Conservation (phyloP, 2,797 vertebrate species). For the Centroberyx gerrardi region DNA sequence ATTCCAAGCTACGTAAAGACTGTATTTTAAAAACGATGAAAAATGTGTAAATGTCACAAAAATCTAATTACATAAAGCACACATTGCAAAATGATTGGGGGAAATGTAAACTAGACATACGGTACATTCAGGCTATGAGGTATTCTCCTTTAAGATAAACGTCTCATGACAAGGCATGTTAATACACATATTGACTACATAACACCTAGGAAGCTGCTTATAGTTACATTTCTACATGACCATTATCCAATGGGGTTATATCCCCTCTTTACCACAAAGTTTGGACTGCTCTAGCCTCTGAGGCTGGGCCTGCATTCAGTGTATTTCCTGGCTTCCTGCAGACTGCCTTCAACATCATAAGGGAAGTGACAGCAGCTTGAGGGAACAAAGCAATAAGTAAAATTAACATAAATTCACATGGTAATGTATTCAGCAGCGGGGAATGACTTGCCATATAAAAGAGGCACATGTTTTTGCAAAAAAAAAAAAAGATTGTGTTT, state of each 20-base stretch:
- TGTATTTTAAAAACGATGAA: not conserved
- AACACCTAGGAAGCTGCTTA: too few relatives aligned
- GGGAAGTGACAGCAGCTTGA: conserved; percentile 72
- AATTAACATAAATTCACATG: conserved; percentile 82
- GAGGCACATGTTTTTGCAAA: conserved; percentile 64
- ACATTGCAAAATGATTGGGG: too few relatives aligned
- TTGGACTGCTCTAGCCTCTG: conserved; percentile 16
- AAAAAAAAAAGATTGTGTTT: conserved; percentile 45
- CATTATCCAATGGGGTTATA: conserved; percentile 3
- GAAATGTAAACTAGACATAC: too few relatives aligned
- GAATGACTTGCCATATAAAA: conserved; percentile 64
- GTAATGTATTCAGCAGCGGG: conserved; percentile 79
- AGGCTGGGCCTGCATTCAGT: not conserved
- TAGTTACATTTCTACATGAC: not conserved
- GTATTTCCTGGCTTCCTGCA: conserved; percentile 41
- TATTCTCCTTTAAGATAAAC: too few relatives aligned
- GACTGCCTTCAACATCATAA: conserved; percentile 57
- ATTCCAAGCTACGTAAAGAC: not conserved
- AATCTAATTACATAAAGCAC: too few relatives aligned
- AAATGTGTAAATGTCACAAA: not conserved
- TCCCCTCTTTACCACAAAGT: not conserved
- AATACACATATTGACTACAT: too few relatives aligned
- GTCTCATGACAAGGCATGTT: too few relatives aligned
- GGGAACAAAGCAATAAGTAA: conserved; percentile 75
- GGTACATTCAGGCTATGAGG: too few relatives aligned